A percentile compares a stretch with the other conserved stretches of the same genome.
Evolutionary conservation across 2,888 invertebrate genomes (phyloP).

Genomic region (Polydrusus pterygomalis): DNA sequence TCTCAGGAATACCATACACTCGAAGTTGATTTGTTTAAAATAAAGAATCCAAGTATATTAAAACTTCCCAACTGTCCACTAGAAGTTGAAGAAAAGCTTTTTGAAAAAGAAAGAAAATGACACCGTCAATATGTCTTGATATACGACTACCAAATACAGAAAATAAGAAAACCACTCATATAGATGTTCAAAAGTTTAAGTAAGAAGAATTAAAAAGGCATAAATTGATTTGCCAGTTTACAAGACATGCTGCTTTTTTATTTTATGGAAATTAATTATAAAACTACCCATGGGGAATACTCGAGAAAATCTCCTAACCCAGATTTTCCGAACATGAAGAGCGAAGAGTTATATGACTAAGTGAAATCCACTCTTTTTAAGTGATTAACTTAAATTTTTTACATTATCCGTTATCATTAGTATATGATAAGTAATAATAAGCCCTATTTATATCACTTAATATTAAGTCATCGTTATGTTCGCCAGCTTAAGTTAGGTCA

Average conservation of each 20-base stretch:
- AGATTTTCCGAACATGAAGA: constrained; percentile 5
- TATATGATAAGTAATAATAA: not conserved
- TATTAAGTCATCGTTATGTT: not conserved
- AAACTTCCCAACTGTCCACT: not conserved
- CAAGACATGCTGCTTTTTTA: not conserved
- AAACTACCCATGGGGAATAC: not conserved
- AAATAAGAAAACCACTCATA: not conserved
- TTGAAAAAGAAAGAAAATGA: not conserved
- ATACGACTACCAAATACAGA: not conserved
- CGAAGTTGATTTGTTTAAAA: not conserved
- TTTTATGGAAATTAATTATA: constrained; percentile 1
- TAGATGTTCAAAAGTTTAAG: not conserved
- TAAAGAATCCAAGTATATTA: not conserved
- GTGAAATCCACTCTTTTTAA: not conserved
- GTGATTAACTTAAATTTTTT: not conserved
- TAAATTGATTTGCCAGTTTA: not conserved
- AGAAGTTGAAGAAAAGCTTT: not conserved
- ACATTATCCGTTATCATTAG: not conserved
- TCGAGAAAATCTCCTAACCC: not conserved
- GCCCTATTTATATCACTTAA: not conserved
- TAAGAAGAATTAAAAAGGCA: constrained; percentile 3
- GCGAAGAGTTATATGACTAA: constrained; percentile 6
- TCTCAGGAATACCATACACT: too few species aligned
- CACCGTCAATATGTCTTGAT: not conserved
- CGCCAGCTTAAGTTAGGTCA: not conserved